phyloP scores from a whole-genome alignment of 1,140 invertebrate genomes.

The Orussus abietinus region DNA sequence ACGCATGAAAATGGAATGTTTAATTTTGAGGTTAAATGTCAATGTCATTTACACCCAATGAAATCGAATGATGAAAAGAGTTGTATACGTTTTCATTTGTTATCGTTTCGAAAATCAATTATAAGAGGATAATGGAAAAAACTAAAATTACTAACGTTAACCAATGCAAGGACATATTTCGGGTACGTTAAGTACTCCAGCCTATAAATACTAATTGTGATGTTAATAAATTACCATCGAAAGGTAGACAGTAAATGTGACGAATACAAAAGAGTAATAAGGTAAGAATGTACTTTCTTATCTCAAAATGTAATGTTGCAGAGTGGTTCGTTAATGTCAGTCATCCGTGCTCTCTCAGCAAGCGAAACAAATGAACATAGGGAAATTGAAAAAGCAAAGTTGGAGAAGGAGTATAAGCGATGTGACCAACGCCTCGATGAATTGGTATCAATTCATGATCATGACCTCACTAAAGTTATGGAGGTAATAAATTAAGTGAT shows the following conservation, averaged over 20 bases:
- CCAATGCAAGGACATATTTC: conserved; percentile 1
- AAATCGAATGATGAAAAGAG: conserved; percentile 8
- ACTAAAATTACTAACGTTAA: conserved; percentile 4
- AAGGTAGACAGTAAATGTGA: conserved; percentile 13
- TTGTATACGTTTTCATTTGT: conserved; percentile 13
- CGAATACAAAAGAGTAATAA: too few relatives aligned
- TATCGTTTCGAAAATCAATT: conserved; percentile 7
- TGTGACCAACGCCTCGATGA: conserved; percentile 87
- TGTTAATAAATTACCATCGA: conserved; percentile 7
- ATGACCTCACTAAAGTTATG: conserved; percentile 85
- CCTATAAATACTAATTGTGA: conserved; percentile 5
- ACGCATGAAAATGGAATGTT: too few relatives aligned
- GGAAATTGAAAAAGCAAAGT: conserved; percentile 87
- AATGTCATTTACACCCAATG: conserved; percentile 22
- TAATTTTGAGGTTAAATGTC: too few relatives aligned
- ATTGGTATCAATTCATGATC: conserved; percentile 82
- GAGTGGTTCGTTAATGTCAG: conserved; percentile 88
- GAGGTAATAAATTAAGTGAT: conserved; percentile 54
- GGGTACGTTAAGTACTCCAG: background rate
- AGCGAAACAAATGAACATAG: conserved; percentile 93
- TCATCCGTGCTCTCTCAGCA: conserved; percentile 84
- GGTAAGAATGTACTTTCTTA: conserved; percentile 10
- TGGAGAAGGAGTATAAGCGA: conserved; percentile 89
- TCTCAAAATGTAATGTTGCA: conserved; percentile 45
- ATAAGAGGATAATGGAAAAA: conserved; percentile 7